A percentile compares a stretch with the other conserved stretches of the same genome.
phyloP scores from a whole-genome alignment of 37 sponge, comb jelly and placozoan species.

The Lycopodina hypogea region DNA sequence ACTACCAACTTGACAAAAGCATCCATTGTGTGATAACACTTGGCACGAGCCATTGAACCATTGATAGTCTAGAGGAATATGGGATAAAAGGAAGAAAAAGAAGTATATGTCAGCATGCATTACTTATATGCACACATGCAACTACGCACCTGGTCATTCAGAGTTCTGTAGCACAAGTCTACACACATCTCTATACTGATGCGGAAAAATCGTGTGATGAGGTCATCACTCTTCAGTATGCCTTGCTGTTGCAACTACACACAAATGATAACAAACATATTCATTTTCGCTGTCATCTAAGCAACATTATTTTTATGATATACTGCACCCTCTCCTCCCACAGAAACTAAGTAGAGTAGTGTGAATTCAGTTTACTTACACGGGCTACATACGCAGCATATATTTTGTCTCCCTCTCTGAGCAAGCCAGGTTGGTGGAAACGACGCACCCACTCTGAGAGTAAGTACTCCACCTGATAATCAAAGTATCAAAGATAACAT shows the following conservation, averaged over 20 bases:
- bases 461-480: conserved; percentile 80
- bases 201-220: conserved; percentile 89
- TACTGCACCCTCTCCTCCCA: not conserved
- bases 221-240: conserved; percentile 93
- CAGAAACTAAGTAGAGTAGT: no score
- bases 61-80: conserved; percentile 39
- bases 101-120: not conserved
- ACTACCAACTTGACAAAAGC: conserved; percentile 96
- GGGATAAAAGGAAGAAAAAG: conserved; percentile 4
- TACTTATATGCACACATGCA: not conserved
- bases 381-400: conserved; percentile 86
- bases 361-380: no score
- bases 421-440: conserved; percentile 84
- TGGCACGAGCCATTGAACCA: conserved; percentile 78
- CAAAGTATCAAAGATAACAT: not conserved
- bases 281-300: not conserved
- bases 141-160: conserved; percentile 64
- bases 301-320: not conserved
- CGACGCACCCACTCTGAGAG: conserved; percentile 95
- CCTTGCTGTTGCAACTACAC: conserved; percentile 90
- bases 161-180: conserved; percentile 91
- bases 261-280: not conserved
- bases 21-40: conserved; percentile 99
- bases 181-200: conserved; percentile 98
- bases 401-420: conserved; percentile 85